phyloP scores from a whole-genome alignment of 1,140 invertebrate species.

The Pseudoatta argentina region DNA sequence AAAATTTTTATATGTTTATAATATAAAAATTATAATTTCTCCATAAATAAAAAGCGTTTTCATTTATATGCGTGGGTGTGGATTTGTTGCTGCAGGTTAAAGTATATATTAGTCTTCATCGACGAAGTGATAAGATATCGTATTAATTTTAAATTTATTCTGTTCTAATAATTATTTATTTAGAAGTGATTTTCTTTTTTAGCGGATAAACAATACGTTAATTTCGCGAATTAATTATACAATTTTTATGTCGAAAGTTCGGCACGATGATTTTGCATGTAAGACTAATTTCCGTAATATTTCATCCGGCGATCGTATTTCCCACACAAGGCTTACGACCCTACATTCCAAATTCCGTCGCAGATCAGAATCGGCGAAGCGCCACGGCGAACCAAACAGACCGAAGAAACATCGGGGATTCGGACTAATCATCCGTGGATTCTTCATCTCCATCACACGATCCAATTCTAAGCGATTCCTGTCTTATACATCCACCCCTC shows the following conservation, averaged over 20 bases:
- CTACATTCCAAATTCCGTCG: slow-evolving; percentile 56
- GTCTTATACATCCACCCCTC: slow-evolving; percentile 24
- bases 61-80: background rate
- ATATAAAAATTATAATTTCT: background rate
- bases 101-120: background rate
- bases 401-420: slow-evolving; percentile 37
- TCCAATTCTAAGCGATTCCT: slow-evolving; percentile 57
- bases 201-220: background rate
- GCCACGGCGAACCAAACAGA: slow-evolving; percentile 44
- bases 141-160: too few species aligned
- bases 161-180: too few species aligned
- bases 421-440: slow-evolving; percentile 28
- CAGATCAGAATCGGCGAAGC: slow-evolving; percentile 45
- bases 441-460: slow-evolving; percentile 9
- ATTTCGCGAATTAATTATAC: background rate
- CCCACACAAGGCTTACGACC: slow-evolving; percentile 12
- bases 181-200: background rate
- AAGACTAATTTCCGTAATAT: slow-evolving; percentile 29
- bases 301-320: slow-evolving; percentile 54
- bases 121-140: background rate
- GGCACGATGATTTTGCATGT: background rate
- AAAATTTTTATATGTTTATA: too few species aligned
- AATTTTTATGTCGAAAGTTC: background rate
- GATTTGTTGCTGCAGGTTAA: background rate
- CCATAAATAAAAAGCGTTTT: background rate